phyloP scores from a whole-genome alignment of 1,140 invertebrate species.

The Drosophila sproati region DNA sequence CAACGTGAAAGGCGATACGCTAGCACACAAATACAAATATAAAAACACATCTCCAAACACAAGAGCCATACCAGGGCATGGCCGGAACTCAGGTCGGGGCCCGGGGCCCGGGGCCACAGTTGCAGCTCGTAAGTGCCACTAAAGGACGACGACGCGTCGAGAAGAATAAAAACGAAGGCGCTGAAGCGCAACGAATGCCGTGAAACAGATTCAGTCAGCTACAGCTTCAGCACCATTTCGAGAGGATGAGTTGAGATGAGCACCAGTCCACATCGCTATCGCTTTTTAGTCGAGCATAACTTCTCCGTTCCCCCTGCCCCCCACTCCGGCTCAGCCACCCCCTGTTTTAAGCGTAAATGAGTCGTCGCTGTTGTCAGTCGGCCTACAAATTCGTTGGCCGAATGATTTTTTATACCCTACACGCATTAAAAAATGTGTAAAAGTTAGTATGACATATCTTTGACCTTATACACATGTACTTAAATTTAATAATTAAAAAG shows the following conservation, averaged over 20 bases:
- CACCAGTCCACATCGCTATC: constrained; percentile 40
- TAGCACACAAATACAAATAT: constrained; percentile 29
- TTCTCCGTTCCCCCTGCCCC: background rate
- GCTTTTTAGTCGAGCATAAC: constrained; percentile 27
- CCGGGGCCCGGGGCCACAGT: constrained; percentile 31
- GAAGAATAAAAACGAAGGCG: constrained; percentile 36
- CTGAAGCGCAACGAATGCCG: constrained; percentile 48
- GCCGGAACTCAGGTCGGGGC: constrained; percentile 39
- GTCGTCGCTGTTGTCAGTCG: constrained; percentile 55
- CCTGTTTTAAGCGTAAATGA: constrained; percentile 59
- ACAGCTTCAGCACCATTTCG: constrained; percentile 16
- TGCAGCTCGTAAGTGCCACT: constrained; percentile 68
- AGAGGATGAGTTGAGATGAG: constrained; percentile 9
- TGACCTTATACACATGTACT: too few relatives aligned
- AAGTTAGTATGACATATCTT: too few relatives aligned
- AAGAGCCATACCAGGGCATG: background rate
- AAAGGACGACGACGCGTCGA: constrained; percentile 55
- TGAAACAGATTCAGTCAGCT: constrained; percentile 2
- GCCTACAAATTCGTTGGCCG: constrained; percentile 50
- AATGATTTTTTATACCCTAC: constrained; percentile 36
- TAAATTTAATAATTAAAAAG: too few relatives aligned
- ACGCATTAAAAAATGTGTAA: background rate
- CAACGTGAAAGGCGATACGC: constrained; percentile 79
- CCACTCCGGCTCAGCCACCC: background rate
- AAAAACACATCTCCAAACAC: constrained; percentile 2